Percentiles rank a stretch among this genome's conserved stretches.
Evolutionary conservation across 2,888 invertebrate species (phyloP).

Genomic region (Tipula unca): DNA sequence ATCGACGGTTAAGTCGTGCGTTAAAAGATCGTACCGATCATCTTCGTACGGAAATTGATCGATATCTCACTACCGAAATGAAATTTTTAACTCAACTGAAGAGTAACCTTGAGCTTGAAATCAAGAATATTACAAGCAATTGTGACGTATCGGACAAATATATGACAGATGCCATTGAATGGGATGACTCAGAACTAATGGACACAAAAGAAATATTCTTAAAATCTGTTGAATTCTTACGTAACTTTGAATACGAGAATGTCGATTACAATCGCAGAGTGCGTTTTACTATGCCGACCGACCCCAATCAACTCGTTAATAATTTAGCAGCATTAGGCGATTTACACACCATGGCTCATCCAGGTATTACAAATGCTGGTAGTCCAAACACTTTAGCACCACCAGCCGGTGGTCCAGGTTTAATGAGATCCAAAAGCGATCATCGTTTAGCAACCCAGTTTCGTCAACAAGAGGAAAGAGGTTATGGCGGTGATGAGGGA

Average conservation of each 20-base stretch:
- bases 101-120: constrained; percentile 90
- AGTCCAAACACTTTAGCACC: constrained; percentile 48
- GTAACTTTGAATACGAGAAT: constrained; percentile 90
- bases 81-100: constrained; percentile 78
- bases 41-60: constrained; percentile 82
- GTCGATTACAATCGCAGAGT: constrained; percentile 80
- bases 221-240: constrained; percentile 89
- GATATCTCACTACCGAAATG: constrained; percentile 81
- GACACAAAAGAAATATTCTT: constrained; percentile 94
- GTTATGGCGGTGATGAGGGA: constrained; percentile 49
- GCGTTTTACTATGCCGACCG: constrained; percentile 80
- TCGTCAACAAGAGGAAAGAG: constrained; percentile 71
- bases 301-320: constrained; percentile 82
- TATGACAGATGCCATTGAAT: constrained; percentile 80
- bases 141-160: constrained; percentile 94
- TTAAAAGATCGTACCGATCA: constrained; percentile 84
- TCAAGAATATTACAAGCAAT: constrained; percentile 91
- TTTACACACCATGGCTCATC: constrained; percentile 64
- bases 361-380: constrained; percentile 43
- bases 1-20: constrained; percentile 76
- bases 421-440: constrained; percentile 90
- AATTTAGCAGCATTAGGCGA: constrained; percentile 88
- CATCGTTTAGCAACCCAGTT: constrained; percentile 83
- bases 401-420: constrained; percentile 58
- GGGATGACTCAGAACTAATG: constrained; percentile 88